Percentiles rank a stretch among this genome's conserved stretches.
Conservation (phyloP, 1,140 invertebrate species). For the Zaprionus davidi region DNA sequence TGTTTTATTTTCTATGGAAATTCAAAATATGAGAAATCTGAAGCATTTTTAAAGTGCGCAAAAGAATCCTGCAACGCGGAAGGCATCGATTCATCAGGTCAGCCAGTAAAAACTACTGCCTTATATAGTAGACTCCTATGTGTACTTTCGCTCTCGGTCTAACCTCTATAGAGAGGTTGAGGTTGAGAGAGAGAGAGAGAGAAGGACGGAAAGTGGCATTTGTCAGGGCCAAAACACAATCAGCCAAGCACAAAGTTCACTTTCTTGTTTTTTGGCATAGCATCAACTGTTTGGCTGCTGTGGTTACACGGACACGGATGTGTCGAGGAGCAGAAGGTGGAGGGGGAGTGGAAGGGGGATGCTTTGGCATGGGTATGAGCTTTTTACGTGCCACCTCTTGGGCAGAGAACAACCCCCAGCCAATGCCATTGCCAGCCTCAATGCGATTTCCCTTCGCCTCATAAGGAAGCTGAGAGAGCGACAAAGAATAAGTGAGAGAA, state of each 20-base stretch:
- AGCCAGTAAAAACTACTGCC: constrained; percentile 34
- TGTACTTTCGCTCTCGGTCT: constrained; percentile 59
- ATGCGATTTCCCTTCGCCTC: constrained; percentile 66
- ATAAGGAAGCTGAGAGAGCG: constrained; percentile 34
- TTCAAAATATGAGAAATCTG: background rate
- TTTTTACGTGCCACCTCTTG: constrained; percentile 45
- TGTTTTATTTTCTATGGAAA: background rate
- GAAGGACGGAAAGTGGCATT: constrained; percentile 23
- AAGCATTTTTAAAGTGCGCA: background rate
- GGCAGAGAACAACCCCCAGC: constrained; percentile 64
- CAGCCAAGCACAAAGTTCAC: constrained; percentile 75
- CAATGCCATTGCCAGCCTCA: constrained; percentile 82
- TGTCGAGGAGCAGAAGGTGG: background rate
- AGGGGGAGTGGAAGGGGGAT: background rate
- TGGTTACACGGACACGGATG: constrained; percentile 12
- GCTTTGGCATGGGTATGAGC: constrained; percentile 25
- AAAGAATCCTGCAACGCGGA: background rate
- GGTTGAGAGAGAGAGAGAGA: background rate
- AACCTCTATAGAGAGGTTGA: background rate
- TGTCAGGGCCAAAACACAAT: constrained; percentile 59
- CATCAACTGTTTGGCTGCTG: constrained; percentile 68
- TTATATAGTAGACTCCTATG: constrained; percentile 35
- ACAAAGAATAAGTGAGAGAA: constrained; percentile 9
- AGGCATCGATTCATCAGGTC: constrained; percentile 39
- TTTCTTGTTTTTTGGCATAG: constrained; percentile 64